Evolutionary conservation across 2,797 vertebrate genomes (phyloP).

Genomic region (Eurystomus glaucurus): DNA sequence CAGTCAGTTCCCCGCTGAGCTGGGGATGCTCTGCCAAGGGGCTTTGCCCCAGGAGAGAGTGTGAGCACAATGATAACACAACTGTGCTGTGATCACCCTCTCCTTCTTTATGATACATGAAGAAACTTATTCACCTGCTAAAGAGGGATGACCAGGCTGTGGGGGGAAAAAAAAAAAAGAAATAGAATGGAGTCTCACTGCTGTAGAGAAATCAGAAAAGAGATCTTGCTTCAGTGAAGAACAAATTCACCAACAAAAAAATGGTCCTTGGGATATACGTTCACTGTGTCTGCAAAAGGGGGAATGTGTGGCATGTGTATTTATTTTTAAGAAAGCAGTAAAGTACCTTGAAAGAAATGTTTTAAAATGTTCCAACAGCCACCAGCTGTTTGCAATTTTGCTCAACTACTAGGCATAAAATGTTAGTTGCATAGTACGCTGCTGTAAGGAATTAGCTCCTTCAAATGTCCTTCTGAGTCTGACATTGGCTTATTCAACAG

Average conservation of each 20-base stretch:
- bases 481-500: background rate
- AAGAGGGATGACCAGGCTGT: background rate
- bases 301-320: slow-evolving; percentile 22
- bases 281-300: background rate
- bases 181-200: background rate
- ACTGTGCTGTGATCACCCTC: background rate
- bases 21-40: background rate
- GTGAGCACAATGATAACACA: background rate
- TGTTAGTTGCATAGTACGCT: background rate
- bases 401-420: slow-evolving; percentile 68
- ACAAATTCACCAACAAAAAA: background rate
- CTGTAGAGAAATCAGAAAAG: background rate
- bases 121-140: background rate
- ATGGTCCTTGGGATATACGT: background rate
- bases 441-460: slow-evolving; percentile 67
- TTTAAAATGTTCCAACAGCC: slow-evolving; percentile 65
- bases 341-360: slow-evolving; percentile 69
- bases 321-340: slow-evolving; percentile 72
- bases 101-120: background rate
- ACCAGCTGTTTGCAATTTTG: slow-evolving; percentile 78
- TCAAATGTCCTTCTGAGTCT: slow-evolving; percentile 69
- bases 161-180: accelerated
- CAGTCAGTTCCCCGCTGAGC: background rate
- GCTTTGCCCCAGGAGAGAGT: background rate
- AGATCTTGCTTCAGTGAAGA: background rate